Conservation (phyloP, 2,797 vertebrate genomes). For the Falco biarmicus region DNA sequence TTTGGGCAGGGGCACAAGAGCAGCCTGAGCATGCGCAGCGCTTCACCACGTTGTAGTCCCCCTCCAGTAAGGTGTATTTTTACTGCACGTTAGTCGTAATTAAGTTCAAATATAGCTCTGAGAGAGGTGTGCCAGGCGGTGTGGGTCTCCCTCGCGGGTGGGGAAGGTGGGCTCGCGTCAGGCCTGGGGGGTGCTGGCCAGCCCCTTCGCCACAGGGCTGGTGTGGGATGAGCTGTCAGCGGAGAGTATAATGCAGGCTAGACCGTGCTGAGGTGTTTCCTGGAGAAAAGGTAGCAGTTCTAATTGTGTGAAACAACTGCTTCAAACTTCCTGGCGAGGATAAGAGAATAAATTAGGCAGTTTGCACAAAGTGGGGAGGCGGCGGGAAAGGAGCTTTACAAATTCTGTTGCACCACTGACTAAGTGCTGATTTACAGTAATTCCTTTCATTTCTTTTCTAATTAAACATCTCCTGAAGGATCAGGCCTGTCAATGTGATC, state of each 20-base stretch:
- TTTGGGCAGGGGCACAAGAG: rapidly evolving
- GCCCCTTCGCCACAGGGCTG: too few relatives aligned
- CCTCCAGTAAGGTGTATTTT: not conserved
- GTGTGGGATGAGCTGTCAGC: not conserved
- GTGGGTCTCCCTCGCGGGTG: rapidly evolving
- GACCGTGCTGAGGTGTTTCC: not conserved
- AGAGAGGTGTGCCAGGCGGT: not conserved
- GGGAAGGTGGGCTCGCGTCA: not conserved
- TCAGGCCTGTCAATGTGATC: slow-evolving; percentile 69
- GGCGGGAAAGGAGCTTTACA: not conserved
- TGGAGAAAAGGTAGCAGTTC: not conserved
- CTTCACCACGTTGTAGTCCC: not conserved
- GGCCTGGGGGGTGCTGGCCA: too few relatives aligned
- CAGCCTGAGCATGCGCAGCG: rapidly evolving
- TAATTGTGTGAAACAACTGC: slow-evolving; percentile 2
- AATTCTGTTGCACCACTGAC: slow-evolving; percentile 24
- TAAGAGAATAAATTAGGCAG: slow-evolving; percentile 49
- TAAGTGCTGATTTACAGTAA: slow-evolving; percentile 74
- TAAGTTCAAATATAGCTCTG: not conserved
- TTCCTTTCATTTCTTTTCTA: slow-evolving; percentile 74
- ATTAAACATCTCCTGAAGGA: slow-evolving; percentile 77
- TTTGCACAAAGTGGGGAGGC: not conserved
- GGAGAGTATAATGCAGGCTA: not conserved
- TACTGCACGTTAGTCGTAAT: not conserved
- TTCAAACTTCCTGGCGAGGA: slow-evolving; percentile 5